Base-by-base conservation (phyloP, 2,113 vertebrate genomes). In the Protomyctophum bolini region DNA sequence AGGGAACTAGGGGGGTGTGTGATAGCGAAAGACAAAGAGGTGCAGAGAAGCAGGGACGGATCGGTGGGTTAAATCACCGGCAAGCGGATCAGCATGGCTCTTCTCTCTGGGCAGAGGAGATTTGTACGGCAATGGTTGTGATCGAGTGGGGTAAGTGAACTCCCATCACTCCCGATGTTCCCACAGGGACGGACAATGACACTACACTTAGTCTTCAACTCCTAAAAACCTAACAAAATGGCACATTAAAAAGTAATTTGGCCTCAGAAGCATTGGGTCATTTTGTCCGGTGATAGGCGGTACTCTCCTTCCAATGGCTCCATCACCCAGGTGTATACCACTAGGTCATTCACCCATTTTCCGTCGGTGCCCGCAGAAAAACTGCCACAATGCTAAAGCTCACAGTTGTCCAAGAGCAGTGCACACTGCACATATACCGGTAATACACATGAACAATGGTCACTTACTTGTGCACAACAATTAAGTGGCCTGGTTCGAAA, bases 231-330 rank as follows among this genome's bases (percentile, higher is more conserved):
- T 70, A 51, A 12, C 61, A 65, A 63, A 67, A 41, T 51, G 11
- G 41, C 58, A 47, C 75, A 77, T 87, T 77, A 80, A 83, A 77
- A 71, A 68, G 63, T 63, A 61, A 72, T 83, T 81, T 73, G 60
- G 66, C 70, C 6, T 3, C 15, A 2, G 48, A 64, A 66, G 76
- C 72, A 79, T 81, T 1, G 52, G 69, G 62, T 70, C 14, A 77
- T 74, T 76, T 81, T 51, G 5, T 51, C 72, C 62, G n/a, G 48
- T 47, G 14, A 21, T 52, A 15, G 7, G 55, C 11, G 9, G 8
- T 45, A n/a, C 45, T 61, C 66, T 60, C 62, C 33, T 14, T 62
- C 70, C 70, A 14, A 58, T 51, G 8, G 70, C 21, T 70, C 56
- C 49, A 70, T 74, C 68, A 50, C 47, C 15, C 51, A 68, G 68